Evolutionary conservation across 2,888 invertebrate genomes (phyloP), one percentile per base, ranked within the genome.

Genomic region (Microplitis manilae): DNA sequence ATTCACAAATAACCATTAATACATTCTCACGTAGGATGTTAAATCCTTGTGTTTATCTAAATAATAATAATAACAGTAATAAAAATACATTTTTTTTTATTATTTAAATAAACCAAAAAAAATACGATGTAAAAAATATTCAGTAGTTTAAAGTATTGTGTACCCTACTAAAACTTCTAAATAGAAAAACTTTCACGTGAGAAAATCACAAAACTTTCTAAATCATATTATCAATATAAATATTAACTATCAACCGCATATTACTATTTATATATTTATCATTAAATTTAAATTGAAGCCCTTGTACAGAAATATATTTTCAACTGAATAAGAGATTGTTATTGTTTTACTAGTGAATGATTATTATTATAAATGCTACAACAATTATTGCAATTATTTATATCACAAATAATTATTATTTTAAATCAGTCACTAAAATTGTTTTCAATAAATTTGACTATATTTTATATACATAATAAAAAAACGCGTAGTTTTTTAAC

Each of bases 21-120:
- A 67, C n/a, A 67, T 67, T 67, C 67, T 67, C 67, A 67, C 67
- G 67, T 67, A 67, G 70, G 41, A 17, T 41, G 41, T 70, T 62
- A 20, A 7, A 67, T n/a, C 67, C 67, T 67, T 67, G 67, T 20
- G 50, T 5, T 50, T 13, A 9, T 50, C 50, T 50, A 8, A 13
- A 13, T 50, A 50, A 50, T 50, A 50, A 50, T 50, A 13, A 13
- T 50, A 50, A 50, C 13, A 50, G 13, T 50, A 50, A 1, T 13
- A 13, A 13, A 50, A 50, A 50, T 50, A 50, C 13, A 13, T 50
- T 50, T 1, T 13, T 50, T 50, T 50, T 50, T 50, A 4, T 50
- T 1, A 50, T 50, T 13, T 50, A 50, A 20, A 67, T 67, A 67
- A 38, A 67, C 15, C 9, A 67, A 20, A 67, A 67, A 67, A 38